A percentile compares a stretch with the other conserved stretches of the same genome.
These are phyloP conservation scores for Andricus curvator DNA, from an alignment of 2,888 invertebrate species.

Conservation along the genomic window DNA sequence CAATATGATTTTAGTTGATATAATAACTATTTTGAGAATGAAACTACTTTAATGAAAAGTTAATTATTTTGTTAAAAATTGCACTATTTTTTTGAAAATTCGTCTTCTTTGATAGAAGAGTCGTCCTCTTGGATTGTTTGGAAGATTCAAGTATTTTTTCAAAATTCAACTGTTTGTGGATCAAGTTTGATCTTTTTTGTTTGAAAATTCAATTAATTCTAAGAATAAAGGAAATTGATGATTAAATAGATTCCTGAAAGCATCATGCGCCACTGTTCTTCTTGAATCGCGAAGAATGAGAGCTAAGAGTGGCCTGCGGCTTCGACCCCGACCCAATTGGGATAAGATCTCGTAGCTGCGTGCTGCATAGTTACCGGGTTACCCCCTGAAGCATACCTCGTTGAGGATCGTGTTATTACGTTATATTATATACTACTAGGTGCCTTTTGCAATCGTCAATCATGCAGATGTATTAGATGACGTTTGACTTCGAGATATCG, in stretches of 20 bases:
- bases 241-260: background rate
- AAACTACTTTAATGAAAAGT: too few relatives aligned
- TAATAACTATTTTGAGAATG: too few relatives aligned
- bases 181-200: too few relatives aligned
- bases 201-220: too few relatives aligned
- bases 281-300: background rate
- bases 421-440: slow-evolving; percentile 54
- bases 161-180: too few relatives aligned
- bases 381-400: slow-evolving; percentile 47
- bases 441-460: slow-evolving; percentile 61
- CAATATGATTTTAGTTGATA: too few relatives aligned
- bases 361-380: slow-evolving; percentile 10
- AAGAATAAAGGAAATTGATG: too few relatives aligned
- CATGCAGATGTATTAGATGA: slow-evolving; percentile 53
- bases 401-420: slow-evolving; percentile 60
- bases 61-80: too few relatives aligned
- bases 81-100: too few relatives aligned
- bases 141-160: too few relatives aligned
- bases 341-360: slow-evolving; percentile 47
- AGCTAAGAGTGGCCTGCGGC: slow-evolving; percentile 13
- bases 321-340: slow-evolving; percentile 42
- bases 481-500: background rate
- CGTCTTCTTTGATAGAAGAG: too few relatives aligned
- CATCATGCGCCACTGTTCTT: background rate
- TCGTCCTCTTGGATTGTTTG: too few relatives aligned